These are phyloP conservation scores for Sarcophaga bullata DNA, from an alignment of 1,140 invertebrate genomes.

Conservation along the genomic window DNA sequence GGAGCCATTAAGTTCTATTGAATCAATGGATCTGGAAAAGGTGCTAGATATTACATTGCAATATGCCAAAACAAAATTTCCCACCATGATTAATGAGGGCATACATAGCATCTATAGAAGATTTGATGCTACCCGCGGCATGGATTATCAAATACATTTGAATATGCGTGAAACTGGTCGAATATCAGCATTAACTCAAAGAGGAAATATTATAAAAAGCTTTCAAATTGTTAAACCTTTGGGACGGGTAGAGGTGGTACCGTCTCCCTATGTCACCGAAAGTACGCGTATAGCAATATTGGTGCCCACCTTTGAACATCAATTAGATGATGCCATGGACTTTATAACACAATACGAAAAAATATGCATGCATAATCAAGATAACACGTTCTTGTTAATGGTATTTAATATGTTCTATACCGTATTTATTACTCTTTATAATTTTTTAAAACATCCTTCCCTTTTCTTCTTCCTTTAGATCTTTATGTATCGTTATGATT, in stretches of 20 bases:
- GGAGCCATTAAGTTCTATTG: conserved; percentile 69
- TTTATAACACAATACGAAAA: conserved; percentile 80
- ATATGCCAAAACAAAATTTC: conserved; percentile 71
- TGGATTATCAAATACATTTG: conserved; percentile 89
- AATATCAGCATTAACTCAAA: neutral
- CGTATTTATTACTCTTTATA: conserved; percentile 31
- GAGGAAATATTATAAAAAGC: conserved; percentile 50
- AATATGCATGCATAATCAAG: conserved; percentile 77
- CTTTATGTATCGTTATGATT: conserved; percentile 70
- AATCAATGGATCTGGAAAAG: conserved; percentile 75
- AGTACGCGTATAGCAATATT: conserved; percentile 82
- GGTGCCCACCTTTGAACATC: conserved; percentile 68
- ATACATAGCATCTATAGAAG: conserved; percentile 84
- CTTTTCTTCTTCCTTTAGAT: conserved; percentile 67
- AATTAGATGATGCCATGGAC: conserved; percentile 63
- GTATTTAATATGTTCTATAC: conserved; percentile 68
- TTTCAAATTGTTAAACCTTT: conserved; percentile 80
- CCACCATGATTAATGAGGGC: conserved; percentile 68
- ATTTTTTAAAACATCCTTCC: conserved; percentile 45
- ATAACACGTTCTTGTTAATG: conserved; percentile 81
- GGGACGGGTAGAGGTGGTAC: conserved; percentile 84
- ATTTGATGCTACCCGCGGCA: conserved; percentile 88
- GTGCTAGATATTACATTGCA: conserved; percentile 71
- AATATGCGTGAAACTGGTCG: conserved; percentile 64
- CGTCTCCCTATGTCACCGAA: conserved; percentile 92